These are phyloP conservation scores for Oscheius sp. DNA, from an alignment of 1,140 invertebrate genomes.

Conservation along the genomic window DNA sequence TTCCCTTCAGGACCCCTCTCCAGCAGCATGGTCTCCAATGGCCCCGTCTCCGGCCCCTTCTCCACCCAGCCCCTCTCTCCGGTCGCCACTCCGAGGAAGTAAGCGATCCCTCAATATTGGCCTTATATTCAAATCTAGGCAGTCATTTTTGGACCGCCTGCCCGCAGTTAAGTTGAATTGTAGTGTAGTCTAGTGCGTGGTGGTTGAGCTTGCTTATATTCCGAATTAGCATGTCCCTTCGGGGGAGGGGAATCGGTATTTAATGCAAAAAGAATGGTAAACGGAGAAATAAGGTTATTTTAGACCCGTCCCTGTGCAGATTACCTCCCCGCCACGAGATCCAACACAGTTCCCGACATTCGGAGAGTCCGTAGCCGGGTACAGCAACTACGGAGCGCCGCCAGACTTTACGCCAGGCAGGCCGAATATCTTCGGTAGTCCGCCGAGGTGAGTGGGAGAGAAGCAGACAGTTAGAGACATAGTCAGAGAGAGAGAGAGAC, in stretches of 20 bases:
- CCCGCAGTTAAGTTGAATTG: no score
- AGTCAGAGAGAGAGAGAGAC: no score
- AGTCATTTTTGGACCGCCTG: no score
- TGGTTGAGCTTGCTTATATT: not conserved
- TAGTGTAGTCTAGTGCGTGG: no score
- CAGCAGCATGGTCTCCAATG: not conserved
- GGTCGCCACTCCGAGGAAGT: constrained; percentile 16
- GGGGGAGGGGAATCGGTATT: no score
- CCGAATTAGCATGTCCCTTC: no score
- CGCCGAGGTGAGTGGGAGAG: not conserved
- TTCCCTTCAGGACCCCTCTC: not conserved
- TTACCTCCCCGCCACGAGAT: constrained; percentile 16
- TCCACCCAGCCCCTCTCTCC: constrained; percentile 17
- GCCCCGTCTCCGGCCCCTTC: not conserved
- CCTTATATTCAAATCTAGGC: no score
- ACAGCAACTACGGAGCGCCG: not conserved
- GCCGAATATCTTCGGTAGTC: constrained; percentile 25
- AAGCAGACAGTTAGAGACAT: no score
- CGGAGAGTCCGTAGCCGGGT: constrained; percentile 15
- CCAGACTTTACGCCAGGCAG: not conserved
- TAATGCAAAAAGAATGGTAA: no score
- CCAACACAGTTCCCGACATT: constrained; percentile 34
- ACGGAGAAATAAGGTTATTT: no score
- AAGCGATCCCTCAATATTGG: no score
- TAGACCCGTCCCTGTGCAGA: not conserved